These are phyloP conservation scores for Erebia palarica DNA, from an alignment of 2,888 invertebrate genomes.

Conservation along the genomic window DNA sequence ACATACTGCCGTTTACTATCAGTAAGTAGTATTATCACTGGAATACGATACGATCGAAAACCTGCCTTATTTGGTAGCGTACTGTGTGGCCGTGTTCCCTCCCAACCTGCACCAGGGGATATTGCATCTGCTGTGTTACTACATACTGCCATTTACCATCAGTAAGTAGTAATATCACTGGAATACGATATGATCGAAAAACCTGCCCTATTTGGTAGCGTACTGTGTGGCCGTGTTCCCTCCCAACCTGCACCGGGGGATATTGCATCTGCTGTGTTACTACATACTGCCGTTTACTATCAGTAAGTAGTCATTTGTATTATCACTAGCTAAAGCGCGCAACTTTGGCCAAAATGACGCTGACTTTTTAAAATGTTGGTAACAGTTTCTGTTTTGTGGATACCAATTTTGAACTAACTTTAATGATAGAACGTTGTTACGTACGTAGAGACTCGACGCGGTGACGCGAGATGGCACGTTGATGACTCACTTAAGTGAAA, in stretches of 20 bases:
- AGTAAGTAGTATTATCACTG: constrained; percentile 82
- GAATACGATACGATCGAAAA: no score
- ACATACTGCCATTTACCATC: constrained; percentile 97
- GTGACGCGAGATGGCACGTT: no score
- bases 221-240: constrained; percentile 97
- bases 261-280: constrained; percentile 96
- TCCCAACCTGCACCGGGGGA: constrained; percentile 94
- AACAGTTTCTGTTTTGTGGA: no score
- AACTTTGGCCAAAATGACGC: no score
- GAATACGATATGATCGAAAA: constrained; percentile 35
- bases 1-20: constrained; percentile 97
- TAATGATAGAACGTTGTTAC: no score
- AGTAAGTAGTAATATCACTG: constrained; percentile 82
- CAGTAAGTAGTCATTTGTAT: constrained; percentile 85
- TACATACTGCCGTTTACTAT: constrained; percentile 98
- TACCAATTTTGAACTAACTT: no score
- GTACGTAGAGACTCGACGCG: no score
- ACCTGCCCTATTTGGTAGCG: constrained; percentile 92
- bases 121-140: constrained; percentile 96
- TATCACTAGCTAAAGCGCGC: no score
- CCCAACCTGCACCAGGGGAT: constrained; percentile 95
- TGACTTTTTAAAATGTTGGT: no score
- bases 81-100: constrained; percentile 96
- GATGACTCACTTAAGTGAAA: no score
- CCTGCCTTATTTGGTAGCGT: constrained; percentile 94